Conservation (phyloP, 2,113 vertebrate genomes). For the Macroglossus sobrinus region DNA sequence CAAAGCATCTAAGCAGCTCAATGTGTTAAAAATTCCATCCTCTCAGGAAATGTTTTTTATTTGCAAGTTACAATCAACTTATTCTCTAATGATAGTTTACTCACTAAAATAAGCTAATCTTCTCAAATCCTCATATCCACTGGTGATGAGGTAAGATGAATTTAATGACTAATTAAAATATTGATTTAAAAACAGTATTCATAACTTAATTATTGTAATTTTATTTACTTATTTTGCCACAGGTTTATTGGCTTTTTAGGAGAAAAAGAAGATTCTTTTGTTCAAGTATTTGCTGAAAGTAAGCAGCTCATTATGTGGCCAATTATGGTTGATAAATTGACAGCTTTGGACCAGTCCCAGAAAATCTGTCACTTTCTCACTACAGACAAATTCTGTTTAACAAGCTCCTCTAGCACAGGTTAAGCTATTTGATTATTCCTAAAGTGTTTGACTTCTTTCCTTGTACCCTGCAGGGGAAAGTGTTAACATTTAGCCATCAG, state of each 20-base stretch:
- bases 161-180: neutral
- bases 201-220: neutral
- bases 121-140: neutral
- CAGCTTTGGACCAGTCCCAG: conserved; percentile 1
- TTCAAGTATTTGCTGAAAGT: neutral
- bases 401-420: conserved; percentile 39
- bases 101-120: neutral
- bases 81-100: neutral
- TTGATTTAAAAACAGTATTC: neutral
- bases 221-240: conserved; percentile 22
- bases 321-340: conserved; percentile 38
- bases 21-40: neutral
- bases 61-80: conserved; percentile 18
- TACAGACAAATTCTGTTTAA: conserved; percentile 55
- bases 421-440: conserved; percentile 56
- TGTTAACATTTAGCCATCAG: conserved; percentile 69
- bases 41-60: neutral
- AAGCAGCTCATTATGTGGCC: neutral
- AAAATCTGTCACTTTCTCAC: conserved; percentile 51
- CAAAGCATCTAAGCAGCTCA: neutral
- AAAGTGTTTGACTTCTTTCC: conserved; percentile 67
- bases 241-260: neutral
- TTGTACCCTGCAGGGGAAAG: conserved; percentile 57
- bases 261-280: neutral
- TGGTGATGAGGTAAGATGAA: neutral